Evolutionary conservation across 1,140 invertebrate species (phyloP).

Genomic region (Pogonomyrmex barbatus): DNA sequence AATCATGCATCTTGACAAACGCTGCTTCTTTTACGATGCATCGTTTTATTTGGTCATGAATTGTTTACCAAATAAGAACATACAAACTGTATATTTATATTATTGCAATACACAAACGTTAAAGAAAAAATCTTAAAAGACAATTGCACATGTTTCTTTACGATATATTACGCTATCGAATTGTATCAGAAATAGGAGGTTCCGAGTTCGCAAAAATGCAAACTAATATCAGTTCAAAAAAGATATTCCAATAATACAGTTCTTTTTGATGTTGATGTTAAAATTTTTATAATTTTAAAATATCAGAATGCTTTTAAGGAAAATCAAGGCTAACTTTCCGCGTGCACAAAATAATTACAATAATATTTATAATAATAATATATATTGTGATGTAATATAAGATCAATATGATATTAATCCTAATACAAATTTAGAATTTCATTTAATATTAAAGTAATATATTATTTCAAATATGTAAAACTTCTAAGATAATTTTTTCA

Average conservation of each 20-base stretch:
- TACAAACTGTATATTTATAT: not conserved
- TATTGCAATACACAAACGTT: not conserved
- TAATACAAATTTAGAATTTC: not conserved
- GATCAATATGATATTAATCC: not conserved
- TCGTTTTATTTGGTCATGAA: not conserved
- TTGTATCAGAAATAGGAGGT: not conserved
- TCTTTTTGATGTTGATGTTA: not conserved
- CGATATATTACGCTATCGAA: not conserved
- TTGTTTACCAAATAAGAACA: not conserved
- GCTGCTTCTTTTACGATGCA: not conserved
- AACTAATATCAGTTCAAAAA: not conserved
- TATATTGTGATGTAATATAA: not conserved
- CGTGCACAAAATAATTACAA: not conserved
- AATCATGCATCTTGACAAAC: not conserved
- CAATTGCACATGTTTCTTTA: not conserved
- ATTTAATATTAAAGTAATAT: not conserved
- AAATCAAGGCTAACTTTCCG: not conserved
- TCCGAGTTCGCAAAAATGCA: slow-evolving; percentile 9
- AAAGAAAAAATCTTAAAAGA: not conserved
- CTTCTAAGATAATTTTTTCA: not conserved
- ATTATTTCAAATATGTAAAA: not conserved
- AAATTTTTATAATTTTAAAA: slow-evolving; percentile 11
- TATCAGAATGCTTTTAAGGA: not conserved
- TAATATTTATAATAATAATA: not conserved
- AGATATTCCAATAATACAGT: not conserved